Conservation (phyloP, 1,140 invertebrate species). For the Steinernema khuongi region DNA sequence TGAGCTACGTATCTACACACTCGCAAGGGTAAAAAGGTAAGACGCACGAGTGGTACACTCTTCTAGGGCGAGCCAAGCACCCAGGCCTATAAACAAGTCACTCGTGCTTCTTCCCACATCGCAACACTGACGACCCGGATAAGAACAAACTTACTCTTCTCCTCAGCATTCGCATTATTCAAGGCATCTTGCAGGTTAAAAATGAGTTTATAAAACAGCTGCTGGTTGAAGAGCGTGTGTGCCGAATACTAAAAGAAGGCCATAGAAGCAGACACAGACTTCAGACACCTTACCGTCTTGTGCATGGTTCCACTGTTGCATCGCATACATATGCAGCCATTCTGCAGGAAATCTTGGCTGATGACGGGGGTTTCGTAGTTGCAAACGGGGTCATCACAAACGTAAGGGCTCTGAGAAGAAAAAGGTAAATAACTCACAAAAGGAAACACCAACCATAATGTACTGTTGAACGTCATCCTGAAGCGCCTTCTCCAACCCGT, state of each 20-base stretch:
- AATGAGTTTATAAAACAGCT: slow-evolving; percentile 27
- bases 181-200: slow-evolving; percentile 26
- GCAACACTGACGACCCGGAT: no score
- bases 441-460: background rate
- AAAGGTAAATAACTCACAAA: background rate
- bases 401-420: slow-evolving; percentile 1
- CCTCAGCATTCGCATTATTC: slow-evolving; percentile 15
- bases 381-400: slow-evolving; percentile 34
- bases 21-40: no score
- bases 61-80: no score
- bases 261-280: background rate
- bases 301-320: slow-evolving; percentile 23
- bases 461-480: slow-evolving; percentile 13
- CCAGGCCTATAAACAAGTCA: no score
- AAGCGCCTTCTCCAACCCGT: slow-evolving; percentile 22
- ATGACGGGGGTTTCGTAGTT: slow-evolving; percentile 24
- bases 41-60: no score
- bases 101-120: no score
- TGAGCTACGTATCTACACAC: no score
- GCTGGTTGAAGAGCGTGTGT: slow-evolving; percentile 35
- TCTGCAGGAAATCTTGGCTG: slow-evolving; percentile 25
- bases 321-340: slow-evolving; percentile 28
- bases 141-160: slow-evolving; percentile 23
- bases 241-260: slow-evolving; percentile 23
- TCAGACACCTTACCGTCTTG: slow-evolving; percentile 14